Percentiles rank a stretch among this genome's conserved stretches.
Conservation (phyloP, 2,797 vertebrate genomes). For the Clamator glandarius region DNA sequence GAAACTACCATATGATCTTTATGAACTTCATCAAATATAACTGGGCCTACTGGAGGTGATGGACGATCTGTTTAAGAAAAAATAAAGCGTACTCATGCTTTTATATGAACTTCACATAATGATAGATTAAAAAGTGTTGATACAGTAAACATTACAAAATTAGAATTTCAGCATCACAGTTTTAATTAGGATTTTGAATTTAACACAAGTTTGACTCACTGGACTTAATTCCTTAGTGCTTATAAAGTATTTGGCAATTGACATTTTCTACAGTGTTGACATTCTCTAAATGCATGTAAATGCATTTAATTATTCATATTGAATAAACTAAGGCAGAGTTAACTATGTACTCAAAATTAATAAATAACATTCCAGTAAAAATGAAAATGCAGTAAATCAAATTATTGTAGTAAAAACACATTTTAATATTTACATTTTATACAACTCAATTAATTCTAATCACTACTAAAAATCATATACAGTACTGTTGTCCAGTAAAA, state of each 20-base stretch:
- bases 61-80: constrained; percentile 87
- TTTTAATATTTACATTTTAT: background rate
- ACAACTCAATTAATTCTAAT: background rate
- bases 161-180: background rate
- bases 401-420: background rate
- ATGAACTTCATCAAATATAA: constrained; percentile 95
- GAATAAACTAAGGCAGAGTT: background rate
- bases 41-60: constrained; percentile 92
- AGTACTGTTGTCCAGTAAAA: background rate
- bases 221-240: background rate
- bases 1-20: constrained; percentile 94
- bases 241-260: background rate
- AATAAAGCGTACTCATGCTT: background rate
- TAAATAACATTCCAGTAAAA: background rate
- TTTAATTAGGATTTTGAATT: background rate
- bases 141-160: background rate
- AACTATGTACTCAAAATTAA: background rate
- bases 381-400: background rate
- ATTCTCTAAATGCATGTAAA: background rate
- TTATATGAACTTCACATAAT: background rate
- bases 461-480: background rate
- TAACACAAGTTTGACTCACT: background rate
- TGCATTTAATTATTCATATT: background rate
- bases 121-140: background rate
- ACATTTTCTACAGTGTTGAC: background rate